Evolutionary conservation across 2,113 vertebrate genomes (phyloP).

Genomic region (Isurus oxyrinchus): DNA sequence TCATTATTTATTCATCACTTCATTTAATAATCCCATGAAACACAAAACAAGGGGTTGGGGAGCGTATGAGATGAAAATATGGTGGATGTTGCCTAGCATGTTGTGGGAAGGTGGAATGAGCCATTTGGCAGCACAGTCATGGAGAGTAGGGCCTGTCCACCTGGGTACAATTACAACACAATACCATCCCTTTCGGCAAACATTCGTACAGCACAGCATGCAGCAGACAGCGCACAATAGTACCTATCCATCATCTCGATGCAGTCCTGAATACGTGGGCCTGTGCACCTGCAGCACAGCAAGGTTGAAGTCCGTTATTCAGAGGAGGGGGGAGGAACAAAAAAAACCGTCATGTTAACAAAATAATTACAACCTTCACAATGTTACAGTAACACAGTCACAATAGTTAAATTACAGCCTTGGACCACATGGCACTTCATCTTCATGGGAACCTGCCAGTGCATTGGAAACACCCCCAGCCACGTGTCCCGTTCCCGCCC

Average conservation of each 20-base stretch:
- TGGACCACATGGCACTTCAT: slow-evolving; percentile 5
- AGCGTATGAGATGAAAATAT: slow-evolving; percentile 14
- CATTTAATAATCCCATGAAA: neutral
- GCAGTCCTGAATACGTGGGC: slow-evolving; percentile 86
- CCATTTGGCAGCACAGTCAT: slow-evolving; percentile 73
- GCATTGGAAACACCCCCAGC: neutral
- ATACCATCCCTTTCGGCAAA: slow-evolving; percentile 49
- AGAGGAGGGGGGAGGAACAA: neutral
- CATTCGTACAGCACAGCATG: slow-evolving; percentile 60
- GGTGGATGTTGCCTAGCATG: slow-evolving; percentile 24
- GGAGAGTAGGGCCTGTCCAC: slow-evolving; percentile 70
- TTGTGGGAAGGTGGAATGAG: slow-evolving; percentile 61
- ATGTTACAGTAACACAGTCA: slow-evolving; percentile 33
- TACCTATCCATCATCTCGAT: slow-evolving; percentile 98
- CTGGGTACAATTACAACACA: slow-evolving; percentile 71
- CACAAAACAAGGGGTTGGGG: neutral
- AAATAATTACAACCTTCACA: slow-evolving; percentile 30
- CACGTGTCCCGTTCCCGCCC: neutral
- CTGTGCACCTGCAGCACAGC: slow-evolving; percentile 74
- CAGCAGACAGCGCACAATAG: slow-evolving; percentile 60
- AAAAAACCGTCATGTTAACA: slow-evolving; percentile 36
- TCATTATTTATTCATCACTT: slow-evolving; percentile 25
- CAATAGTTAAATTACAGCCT: slow-evolving; percentile 35
- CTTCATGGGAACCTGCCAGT: slow-evolving; percentile 30
- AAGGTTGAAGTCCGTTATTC: slow-evolving; percentile 39